phyloP scores from a whole-genome alignment of 2,888 invertebrate genomes.

The Lathronympha strigana region DNA sequence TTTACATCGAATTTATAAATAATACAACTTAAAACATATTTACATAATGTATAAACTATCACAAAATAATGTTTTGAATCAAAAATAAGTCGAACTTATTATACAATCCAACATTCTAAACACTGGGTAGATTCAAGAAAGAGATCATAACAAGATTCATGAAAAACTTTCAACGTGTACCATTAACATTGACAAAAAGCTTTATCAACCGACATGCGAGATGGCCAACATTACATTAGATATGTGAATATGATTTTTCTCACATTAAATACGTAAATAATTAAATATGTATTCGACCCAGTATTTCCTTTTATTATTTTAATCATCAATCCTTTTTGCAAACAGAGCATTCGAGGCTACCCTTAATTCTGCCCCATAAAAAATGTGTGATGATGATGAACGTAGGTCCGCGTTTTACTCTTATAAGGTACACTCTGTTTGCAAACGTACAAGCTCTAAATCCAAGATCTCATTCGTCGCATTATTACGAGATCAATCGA shows the following conservation, averaged over 20 bases:
- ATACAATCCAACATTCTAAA: constrained; percentile 75
- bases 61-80: constrained; percentile 71
- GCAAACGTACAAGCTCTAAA: constrained; percentile 13
- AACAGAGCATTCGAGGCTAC: constrained; percentile 15
- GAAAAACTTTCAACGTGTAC: constrained; percentile 60
- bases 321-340: constrained; percentile 45
- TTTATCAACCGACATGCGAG: constrained; percentile 57
- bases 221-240: constrained; percentile 67
- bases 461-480: constrained; percentile 51
- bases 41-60: constrained; percentile 78
- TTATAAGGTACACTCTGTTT: constrained; percentile 6
- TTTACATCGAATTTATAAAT: constrained; percentile 56
- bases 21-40: constrained; percentile 69
- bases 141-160: constrained; percentile 83
- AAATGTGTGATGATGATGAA: no score
- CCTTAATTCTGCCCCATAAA: no score
- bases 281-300: constrained; percentile 78
- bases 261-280: constrained; percentile 72
- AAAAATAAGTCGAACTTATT: constrained; percentile 70
- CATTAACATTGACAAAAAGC: constrained; percentile 58
- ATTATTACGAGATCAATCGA: constrained; percentile 68
- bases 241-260: constrained; percentile 80
- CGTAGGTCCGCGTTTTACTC: not conserved
- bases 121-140: constrained; percentile 82
- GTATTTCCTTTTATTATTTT: constrained; percentile 66